A percentile compares a stretch with the other conserved stretches of the same genome.
phyloP scores from a whole-genome alignment of 1,140 invertebrate species.

The Xylocopa sonorina region DNA sequence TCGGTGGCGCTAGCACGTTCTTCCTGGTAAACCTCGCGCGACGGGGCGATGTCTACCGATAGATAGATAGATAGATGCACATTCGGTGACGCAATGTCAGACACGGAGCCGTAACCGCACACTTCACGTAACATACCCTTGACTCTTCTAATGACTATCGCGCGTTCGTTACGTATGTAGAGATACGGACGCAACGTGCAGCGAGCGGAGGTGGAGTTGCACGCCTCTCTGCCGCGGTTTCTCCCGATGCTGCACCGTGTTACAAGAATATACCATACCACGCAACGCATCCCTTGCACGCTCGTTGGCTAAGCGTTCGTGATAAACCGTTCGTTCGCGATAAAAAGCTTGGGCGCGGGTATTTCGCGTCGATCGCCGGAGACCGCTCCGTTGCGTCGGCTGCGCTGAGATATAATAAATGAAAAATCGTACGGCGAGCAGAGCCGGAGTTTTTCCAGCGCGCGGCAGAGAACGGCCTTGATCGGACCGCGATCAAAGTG shows the following conservation, averaged over 20 bases:
- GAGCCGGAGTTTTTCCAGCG: conserved; percentile 21
- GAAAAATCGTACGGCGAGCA: conserved; percentile 16
- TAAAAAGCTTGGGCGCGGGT: conserved; percentile 1
- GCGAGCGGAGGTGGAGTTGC: conserved; percentile 7
- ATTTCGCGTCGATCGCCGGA: conserved; percentile 13
- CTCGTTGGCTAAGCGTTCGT: conserved; percentile 22
- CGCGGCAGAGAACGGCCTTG: neutral
- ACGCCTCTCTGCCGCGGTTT: conserved; percentile 12
- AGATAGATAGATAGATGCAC: conserved; percentile 58
- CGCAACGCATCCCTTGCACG: conserved; percentile 29
- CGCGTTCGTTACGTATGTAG: conserved; percentile 75
- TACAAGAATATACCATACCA: conserved; percentile 41
- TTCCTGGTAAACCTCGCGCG: conserved; percentile 23
- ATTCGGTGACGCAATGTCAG: conserved; percentile 68
- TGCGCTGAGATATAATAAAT: conserved; percentile 13
- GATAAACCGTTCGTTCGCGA: conserved; percentile 21
- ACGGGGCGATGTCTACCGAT: conserved; percentile 51
- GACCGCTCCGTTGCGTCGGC: neutral
- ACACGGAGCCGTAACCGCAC: conserved; percentile 72
- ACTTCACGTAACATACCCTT: conserved; percentile 79
- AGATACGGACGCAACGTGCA: conserved; percentile 15
- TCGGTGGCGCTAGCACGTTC: conserved; percentile 52
- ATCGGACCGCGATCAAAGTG: neutral
- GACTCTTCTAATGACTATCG: conserved; percentile 78
- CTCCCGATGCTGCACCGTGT: conserved; percentile 26